Base-by-base conservation (phyloP, 2,888 invertebrate species). In the Drosophila merina region DNA sequence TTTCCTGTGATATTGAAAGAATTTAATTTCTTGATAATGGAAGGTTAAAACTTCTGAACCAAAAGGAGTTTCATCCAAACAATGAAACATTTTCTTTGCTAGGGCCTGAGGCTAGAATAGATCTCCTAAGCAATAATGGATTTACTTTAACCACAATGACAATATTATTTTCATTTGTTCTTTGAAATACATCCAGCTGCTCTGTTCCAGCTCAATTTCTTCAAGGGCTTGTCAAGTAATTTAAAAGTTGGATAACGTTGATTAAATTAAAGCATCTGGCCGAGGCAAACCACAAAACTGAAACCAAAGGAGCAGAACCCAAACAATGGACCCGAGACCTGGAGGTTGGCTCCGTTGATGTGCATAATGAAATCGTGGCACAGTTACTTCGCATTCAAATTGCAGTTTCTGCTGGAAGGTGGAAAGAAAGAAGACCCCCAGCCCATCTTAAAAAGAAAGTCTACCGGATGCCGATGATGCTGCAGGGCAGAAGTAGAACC, bases 301-400 rank as follows among this genome's bases (percentile, higher is more conserved):
- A 55, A n/a, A 26, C 25, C 60, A 48, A 26, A 57, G 25, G 38
- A 30, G 59, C 45, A 36, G 57, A 12, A 14, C 55, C 54, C 42
- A 26, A 63, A 66, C 40, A 42, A 42, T 42, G 40, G 40, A 7
- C 40, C 9, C 40, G 40, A 20, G 40, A 14, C 40, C 40, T n/a
- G 40, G 8, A 42, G 40, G 40, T 42, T 42, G 59, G 72, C 47
- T 50, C 68, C 12, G 84, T 68, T 81, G 76, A 84, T 84, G 81
- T 84, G 81, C 79, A 76, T 84, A 84, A 84, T 81, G 70, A 76
- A 78, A 81, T 76, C 68, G 60, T 72, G 40, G 79, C 69, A 81
- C 81, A 78, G 81, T 81, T 84, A 81, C 59, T 60, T 40, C 56
- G 50, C 73, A 52, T 9, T 44, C 38, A 20, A 74, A 67, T 42